A percentile compares a stretch with the other conserved stretches of the same genome.
Conservation (phyloP, 2,797 vertebrate genomes). For the Sebastes flavidus region DNA sequence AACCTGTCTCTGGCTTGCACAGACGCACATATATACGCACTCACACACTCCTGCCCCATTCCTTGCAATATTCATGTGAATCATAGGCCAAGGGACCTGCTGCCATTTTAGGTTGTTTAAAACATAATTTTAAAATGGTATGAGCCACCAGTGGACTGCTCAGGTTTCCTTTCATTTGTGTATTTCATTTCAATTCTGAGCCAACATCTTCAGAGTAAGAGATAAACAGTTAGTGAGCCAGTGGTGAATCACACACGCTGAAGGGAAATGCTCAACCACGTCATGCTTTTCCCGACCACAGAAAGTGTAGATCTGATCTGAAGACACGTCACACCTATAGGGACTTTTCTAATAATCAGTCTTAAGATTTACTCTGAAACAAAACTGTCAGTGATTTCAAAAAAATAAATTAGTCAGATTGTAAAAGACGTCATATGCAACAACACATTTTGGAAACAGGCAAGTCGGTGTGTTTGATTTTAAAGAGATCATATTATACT, state of each 20-base stretch:
- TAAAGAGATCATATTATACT: neutral
- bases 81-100: neutral
- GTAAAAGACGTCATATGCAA: neutral
- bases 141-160: neutral
- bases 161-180: neutral
- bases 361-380: neutral
- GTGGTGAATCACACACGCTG: conserved; percentile 47
- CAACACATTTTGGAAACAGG: neutral
- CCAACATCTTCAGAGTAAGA: neutral
- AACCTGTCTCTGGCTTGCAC: conserved; percentile 69
- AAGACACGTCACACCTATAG: neutral
- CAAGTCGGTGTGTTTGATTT: neutral
- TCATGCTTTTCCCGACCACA: conserved; percentile 23
- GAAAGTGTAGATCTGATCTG: conserved; percentile 32
- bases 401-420: neutral
- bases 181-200: neutral
- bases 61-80: conserved; percentile 31
- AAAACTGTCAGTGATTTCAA: neutral
- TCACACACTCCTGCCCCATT: conserved; percentile 13
- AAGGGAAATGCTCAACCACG: conserved; percentile 42
- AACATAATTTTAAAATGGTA: neutral
- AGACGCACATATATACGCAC: neutral
- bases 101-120: conserved; percentile 36
- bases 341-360: neutral
- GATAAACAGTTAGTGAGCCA: conserved; percentile 6